Base-by-base conservation (phyloP, 2,888 invertebrate genomes). In the Ophion slaviceki region DNA sequence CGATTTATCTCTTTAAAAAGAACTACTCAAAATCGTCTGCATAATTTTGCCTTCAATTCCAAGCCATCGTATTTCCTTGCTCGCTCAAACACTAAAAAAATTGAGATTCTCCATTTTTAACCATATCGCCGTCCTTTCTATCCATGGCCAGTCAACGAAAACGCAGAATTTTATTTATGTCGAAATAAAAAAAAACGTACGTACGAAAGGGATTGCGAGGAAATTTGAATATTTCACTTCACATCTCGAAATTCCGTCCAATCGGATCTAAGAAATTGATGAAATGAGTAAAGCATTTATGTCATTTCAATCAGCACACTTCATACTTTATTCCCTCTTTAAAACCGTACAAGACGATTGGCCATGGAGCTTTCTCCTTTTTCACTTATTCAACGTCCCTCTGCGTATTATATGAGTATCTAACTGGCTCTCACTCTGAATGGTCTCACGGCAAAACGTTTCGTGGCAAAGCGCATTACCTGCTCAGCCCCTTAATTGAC, bases 401-500 rank as follows among this genome's bases (percentile, higher is more conserved):
- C 36, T 11, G 6, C 20, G 11, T 20, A 6, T 62, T 28, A 36
- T 17, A 57, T 67, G 59, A 66, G 45, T 68, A 71, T 66, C 17
- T 66, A 53, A 72, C 20, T 81, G 36, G 47, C 74, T 81, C 80
- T 85, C 81, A n/a, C 78, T 82, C 86, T 70, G 84, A 84, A 88
- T 78, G 86, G 88, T 86, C 64, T 75, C 64, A 72, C 78, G 75
- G 86, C 70, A 74, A 84, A 87, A 82, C 78, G 86, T 84, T 80
- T 67, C 80, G 88, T 85, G 85, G 87, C 87, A 87, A 89, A 89
- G 89, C 89, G 88, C 88, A 91, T 91, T 91, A 89, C 87, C 89
- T 88, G 81, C 86, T 88, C 88, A 88, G 84, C 82, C 84, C 84
- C 89, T 91, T 91, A 92, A 92, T 92, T 92, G 92, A 92, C 92